Conservation (phyloP, 2,888 invertebrate genomes). For the Temnothorax rugatulus region DNA sequence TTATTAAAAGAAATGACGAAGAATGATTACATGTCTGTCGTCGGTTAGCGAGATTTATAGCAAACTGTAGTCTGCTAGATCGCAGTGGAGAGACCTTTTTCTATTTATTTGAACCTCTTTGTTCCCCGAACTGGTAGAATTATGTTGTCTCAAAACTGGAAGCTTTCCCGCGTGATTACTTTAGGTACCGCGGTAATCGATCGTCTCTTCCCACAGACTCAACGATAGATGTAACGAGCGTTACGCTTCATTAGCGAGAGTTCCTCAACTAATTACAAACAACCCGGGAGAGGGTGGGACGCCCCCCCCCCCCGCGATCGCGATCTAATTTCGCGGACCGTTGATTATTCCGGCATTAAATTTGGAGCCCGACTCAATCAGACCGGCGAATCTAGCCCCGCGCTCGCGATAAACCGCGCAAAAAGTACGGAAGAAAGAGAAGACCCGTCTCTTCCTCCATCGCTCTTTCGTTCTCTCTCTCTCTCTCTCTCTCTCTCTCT, state of each 20-base stretch:
- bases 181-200: slow-evolving; percentile 2
- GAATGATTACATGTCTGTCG: background rate
- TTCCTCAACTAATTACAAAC: slow-evolving; percentile 41
- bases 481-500: too few species aligned
- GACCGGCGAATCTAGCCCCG: slow-evolving; percentile 28
- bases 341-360: slow-evolving; percentile 48
- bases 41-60: background rate
- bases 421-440: slow-evolving; percentile 41
- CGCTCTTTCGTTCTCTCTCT: background rate
- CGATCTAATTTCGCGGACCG: slow-evolving; percentile 52
- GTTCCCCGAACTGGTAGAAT: background rate
- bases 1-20: background rate
- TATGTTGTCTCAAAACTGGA: background rate
- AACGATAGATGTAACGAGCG: slow-evolving; percentile 28
- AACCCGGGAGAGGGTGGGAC: background rate
- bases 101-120: background rate
- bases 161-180: slow-evolving; percentile 10
- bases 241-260: slow-evolving; percentile 40
- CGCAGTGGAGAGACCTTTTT: background rate
- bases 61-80: background rate
- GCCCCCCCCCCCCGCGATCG: background rate
- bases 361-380: slow-evolving; percentile 44
- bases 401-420: slow-evolving; percentile 18
- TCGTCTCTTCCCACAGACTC: background rate
- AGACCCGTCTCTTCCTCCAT: background rate